These are phyloP conservation scores for Danio choprae DNA, from an alignment of 2,797 vertebrate species.

Conservation along the genomic window DNA sequence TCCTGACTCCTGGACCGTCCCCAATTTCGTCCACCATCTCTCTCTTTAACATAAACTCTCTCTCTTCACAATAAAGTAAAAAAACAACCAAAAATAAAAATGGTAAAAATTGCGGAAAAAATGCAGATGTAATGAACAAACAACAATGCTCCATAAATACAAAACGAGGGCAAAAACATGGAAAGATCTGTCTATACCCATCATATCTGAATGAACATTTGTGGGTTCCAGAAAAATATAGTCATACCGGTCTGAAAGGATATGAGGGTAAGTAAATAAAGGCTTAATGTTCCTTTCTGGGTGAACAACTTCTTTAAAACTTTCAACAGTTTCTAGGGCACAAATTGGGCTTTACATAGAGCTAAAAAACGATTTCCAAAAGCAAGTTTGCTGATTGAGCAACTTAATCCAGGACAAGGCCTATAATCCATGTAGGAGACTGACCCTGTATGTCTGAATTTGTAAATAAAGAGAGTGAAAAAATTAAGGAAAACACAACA, in stretches of 20 bases:
- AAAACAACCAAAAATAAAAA: too few relatives aligned
- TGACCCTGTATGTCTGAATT: constrained; percentile 24
- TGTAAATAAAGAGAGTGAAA: constrained; percentile 14
- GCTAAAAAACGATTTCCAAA: background rate
- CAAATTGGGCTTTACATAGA: background rate
- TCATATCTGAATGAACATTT: background rate
- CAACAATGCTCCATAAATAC: too few relatives aligned
- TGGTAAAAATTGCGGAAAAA: too few relatives aligned
- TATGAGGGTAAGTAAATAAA: background rate
- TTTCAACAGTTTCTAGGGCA: background rate
- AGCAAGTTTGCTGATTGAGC: constrained; percentile 1
- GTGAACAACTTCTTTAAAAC: constrained; percentile 8
- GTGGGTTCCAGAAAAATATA: background rate
- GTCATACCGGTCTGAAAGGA: background rate
- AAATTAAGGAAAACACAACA: background rate
- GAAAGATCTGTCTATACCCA: background rate
- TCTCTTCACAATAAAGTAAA: too few relatives aligned
- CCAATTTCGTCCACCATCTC: too few relatives aligned
- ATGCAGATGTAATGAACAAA: too few relatives aligned
- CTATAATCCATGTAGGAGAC: background rate
- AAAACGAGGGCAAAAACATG: background rate
- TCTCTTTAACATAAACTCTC: too few relatives aligned
- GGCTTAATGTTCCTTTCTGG: background rate
- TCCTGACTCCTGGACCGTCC: too few relatives aligned
- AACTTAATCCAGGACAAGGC: constrained; percentile 22